Evolutionary conservation across 2,888 invertebrate genomes (phyloP), one percentile per base, ranked within the genome.

Genomic region (Leucophenga maculata): DNA sequence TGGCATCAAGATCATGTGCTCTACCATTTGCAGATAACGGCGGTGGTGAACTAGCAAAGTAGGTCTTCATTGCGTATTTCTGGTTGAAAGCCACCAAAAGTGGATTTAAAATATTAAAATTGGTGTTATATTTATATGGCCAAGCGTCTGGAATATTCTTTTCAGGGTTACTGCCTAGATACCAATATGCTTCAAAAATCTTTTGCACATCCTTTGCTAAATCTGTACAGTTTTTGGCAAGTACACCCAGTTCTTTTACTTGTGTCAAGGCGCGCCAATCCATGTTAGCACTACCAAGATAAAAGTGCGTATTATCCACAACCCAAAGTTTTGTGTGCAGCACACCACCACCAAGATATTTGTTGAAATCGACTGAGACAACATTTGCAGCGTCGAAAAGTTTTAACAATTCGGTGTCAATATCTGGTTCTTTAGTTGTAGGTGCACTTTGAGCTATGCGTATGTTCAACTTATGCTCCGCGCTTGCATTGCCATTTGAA

Each of bases 191-290:
- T 78, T 97, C 76, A 87, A 98, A 98, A 75, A 99, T 93, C 89
- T 98, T 98, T 3, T 91, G 92, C 70, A 97, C 89, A 88, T 92
- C 95, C 2, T 70, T 70, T 0, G 82, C 76, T 14, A 85, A 39
- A 3, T 77, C 75, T 0, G 86, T 77, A 70, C 85, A 85, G 48
- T 86, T 81, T 39, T 73, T 91, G 0, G 94, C 93, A 0, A 94
- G 90, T 3, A 97, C 90, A 0, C 99, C 99, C 81, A 98, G 87
- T 96, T 85, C 85, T 50, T 85, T 85, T 86, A 98, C 95, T 91
- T 99, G 98, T 2, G 97, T 96, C 9, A 99, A 91, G 0, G 98
- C 93, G 75, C 98, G 90, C 98, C 98, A 99, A 88, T 99, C 99
- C 93, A 98, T 95, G 87, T 99, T 99, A 14, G 98, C 98, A 86